Evolutionary conservation across 2,113 vertebrate species (phyloP), one percentile per base, ranked within the genome.

Genomic region (Aviceda subcristata): DNA sequence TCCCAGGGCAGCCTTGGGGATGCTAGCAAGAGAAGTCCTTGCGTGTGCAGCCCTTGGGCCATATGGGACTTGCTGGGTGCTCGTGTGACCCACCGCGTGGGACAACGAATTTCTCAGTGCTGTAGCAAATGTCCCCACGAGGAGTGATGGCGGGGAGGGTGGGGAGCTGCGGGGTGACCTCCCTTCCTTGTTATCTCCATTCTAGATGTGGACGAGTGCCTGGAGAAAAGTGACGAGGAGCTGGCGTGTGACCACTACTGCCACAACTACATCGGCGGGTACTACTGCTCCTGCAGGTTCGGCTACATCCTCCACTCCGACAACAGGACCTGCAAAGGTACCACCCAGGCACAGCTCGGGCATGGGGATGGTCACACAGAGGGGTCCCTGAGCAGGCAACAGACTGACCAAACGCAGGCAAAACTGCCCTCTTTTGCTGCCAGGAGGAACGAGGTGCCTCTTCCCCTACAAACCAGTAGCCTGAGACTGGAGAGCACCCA

Each of bases 291-390:
- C 94, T 99, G 99, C 98, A 98, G 99, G 85, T 98, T 99, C 6
- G 99, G 99, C 92, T 99, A 99, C 98, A 98, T 98, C 90, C 99
- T 99, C 67, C 99, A 99, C 97, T 98, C 98, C 0, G 99, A 99
- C 98, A 99, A 99, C 98, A 98, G 98, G 97, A 99, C 99, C 36
- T 99, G 99, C 97, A 98, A 98, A 99, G 99, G 99, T 99, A 94
- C 41, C 26, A 2, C 26, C 60, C 39, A 16, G 53, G 23, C 57
- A 43, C 32, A 48, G 29, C 45, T 53, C 3, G 0, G 51, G 46
- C 7, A 1, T 23, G 59, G 62, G 46, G 21, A 32, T 1, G 1
- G 66, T 68, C 69, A 76, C 21, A 41, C 48, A 73, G 41, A 64
- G 36, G 23, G 56, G 36, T 19, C 57, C 53, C 57, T 88, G 43